phyloP scores from a whole-genome alignment of 1,140 invertebrate genomes.

The Drosophila subpulchrella region DNA sequence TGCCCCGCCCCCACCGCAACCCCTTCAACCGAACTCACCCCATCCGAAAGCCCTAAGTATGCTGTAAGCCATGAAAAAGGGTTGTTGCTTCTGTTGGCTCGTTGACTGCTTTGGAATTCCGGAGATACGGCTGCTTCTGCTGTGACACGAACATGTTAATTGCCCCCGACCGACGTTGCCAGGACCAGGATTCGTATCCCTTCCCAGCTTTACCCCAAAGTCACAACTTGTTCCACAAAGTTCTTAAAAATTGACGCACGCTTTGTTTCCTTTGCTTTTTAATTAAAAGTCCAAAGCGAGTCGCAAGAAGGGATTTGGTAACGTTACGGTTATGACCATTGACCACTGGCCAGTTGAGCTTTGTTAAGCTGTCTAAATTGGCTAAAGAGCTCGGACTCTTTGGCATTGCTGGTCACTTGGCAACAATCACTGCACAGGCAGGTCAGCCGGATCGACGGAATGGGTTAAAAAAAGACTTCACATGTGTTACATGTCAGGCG shows the following conservation, averaged over 20 bases:
- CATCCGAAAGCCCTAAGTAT: conserved; percentile 53
- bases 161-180: conserved; percentile 47
- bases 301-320: conserved; percentile 2
- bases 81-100: conserved; percentile 42
- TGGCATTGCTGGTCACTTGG: conserved; percentile 62
- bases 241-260: conserved; percentile 74
- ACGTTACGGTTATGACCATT: conserved; percentile 65
- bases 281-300: conserved; percentile 68
- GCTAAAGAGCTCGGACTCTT: conserved; percentile 68
- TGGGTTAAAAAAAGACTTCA: conserved; percentile 5
- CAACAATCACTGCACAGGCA: conserved; percentile 36
- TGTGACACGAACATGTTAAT: conserved; percentile 79
- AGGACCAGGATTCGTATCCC: conserved; percentile 19
- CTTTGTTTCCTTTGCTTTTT: conserved; percentile 66
- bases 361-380: conserved; percentile 77
- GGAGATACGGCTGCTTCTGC: conserved; percentile 45
- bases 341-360: conserved; percentile 63
- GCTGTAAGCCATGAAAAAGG: conserved; percentile 72
- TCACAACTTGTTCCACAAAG: conserved; percentile 68
- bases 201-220: conserved; percentile 17
- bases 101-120: conserved; percentile 61
- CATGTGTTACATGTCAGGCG: conserved; percentile 23
- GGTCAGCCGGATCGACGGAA: not conserved
- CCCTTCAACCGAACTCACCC: conserved; percentile 1
- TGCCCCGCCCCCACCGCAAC: conserved; percentile 10